Evolutionary conservation across 1,140 invertebrate species (phyloP).

Genomic region (Tetramorium simillimum): DNA sequence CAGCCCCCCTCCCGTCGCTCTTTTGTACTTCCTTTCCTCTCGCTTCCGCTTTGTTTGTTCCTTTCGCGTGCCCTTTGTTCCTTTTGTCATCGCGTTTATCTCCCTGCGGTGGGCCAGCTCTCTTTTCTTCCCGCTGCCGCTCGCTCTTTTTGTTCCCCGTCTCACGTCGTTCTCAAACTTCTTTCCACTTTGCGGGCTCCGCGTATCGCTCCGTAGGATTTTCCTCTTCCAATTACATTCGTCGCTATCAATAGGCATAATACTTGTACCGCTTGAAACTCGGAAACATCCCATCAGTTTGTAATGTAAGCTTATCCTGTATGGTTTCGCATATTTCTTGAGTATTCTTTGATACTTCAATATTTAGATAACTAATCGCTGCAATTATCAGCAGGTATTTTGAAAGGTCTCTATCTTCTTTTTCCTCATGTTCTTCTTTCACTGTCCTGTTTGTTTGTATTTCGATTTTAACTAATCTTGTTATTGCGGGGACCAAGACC

Average conservation of each 20-base stretch:
- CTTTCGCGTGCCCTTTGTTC: constrained; percentile 36
- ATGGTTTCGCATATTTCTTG: not conserved
- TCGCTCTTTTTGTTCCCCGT: constrained; percentile 22
- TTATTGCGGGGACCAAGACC: not conserved
- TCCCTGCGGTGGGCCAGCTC: not conserved
- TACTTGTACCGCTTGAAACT: not conserved
- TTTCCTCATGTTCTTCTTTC: no score
- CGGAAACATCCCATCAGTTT: not conserved
- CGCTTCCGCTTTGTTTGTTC: constrained; percentile 44
- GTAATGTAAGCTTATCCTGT: not conserved
- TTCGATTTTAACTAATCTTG: not conserved
- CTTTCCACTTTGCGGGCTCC: not conserved
- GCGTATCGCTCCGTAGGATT: not conserved
- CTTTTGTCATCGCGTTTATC: constrained; percentile 50
- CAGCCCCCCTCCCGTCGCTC: constrained; percentile 53
- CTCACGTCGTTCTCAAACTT: constrained; percentile 21
- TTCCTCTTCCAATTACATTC: not conserved
- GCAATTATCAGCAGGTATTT: not conserved
- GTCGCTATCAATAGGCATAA: not conserved
- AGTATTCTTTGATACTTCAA: not conserved
- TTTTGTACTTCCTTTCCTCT: constrained; percentile 62
- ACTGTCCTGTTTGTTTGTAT: not conserved
- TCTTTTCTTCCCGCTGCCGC: constrained; percentile 17
- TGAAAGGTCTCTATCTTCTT: not conserved
- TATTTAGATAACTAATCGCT: not conserved